Conservation (phyloP, 2,888 invertebrate genomes). For the Plebejus melissa region DNA sequence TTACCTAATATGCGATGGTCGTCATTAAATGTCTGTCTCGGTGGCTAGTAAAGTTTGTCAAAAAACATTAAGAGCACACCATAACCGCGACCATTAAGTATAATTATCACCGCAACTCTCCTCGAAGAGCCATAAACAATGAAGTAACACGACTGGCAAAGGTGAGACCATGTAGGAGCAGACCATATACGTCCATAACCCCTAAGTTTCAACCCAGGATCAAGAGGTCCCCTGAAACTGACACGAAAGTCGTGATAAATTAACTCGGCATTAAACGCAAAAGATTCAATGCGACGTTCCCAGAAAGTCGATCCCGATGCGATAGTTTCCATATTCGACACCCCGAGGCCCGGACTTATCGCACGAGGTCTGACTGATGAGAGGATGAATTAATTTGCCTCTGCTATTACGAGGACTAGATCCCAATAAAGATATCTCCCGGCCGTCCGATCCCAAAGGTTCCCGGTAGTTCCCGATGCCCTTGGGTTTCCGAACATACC, state of each 20-base stretch:
- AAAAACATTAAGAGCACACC: background rate
- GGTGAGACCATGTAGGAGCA: background rate
- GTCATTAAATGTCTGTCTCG: background rate
- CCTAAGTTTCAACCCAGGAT: constrained; percentile 6
- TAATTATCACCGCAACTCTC: background rate
- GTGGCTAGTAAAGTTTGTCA: background rate
- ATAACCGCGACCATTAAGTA: background rate
- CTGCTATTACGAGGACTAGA: constrained; percentile 65
- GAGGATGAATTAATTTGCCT: constrained; percentile 72
- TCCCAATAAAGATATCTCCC: constrained; percentile 64
- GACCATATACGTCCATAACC: constrained; percentile 2
- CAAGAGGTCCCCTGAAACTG: constrained; percentile 30
- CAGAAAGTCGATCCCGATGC: constrained; percentile 67
- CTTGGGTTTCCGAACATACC: constrained; percentile 52
- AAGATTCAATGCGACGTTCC: constrained; percentile 56
- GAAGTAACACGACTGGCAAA: background rate
- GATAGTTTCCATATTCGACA: constrained; percentile 63
- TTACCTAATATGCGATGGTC: too few relatives aligned
- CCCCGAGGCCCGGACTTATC: constrained; percentile 60
- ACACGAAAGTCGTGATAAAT: constrained; percentile 51
- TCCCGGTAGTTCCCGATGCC: constrained; percentile 47
- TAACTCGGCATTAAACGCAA: constrained; percentile 45
- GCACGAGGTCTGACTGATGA: constrained; percentile 52
- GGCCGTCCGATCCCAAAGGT: constrained; percentile 28
- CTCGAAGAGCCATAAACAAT: background rate